Evolutionary conservation across 2,888 invertebrate genomes (phyloP), one percentile per base, ranked within the genome.

Genomic region (Cataglyphis rosenhaueri): DNA sequence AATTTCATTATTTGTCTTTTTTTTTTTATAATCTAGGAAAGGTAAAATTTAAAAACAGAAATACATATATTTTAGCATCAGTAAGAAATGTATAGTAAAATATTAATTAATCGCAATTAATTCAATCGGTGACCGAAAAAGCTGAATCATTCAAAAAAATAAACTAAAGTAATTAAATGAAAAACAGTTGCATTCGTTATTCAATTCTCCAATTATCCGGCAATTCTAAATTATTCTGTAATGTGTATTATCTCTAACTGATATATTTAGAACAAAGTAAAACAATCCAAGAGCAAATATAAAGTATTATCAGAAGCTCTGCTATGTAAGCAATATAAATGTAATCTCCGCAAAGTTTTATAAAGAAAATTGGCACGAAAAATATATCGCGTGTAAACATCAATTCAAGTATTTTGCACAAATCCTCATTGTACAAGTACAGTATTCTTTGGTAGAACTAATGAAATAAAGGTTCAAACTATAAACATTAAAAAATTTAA

Each of bases 1-100:
- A 66, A 66, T 66, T 66, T 66, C 48, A 18, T 48, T n/a, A 48
- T 48, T 48, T 35, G 18, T 62, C 10, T 25, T 25, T 66, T 55
- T 66, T 55, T n/a, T 21, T 21, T 21, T 21, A 12, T 12, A 3
- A 38, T 57, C 15, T 15, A 38, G 4, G 61, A 18, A 61, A 4
- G 15, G 12, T 3, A 8, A 5, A 57, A 59, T 48, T 48, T 29
- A 6, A 41, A 41, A 55, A 68, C n/a, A 3, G 48, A 18, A 18
- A 32, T 12, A 29, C 18, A 18, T 29, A 32, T 66, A 29, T 48
- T 68, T 15, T 48, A 48, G 0, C 18, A 48, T 18, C 10, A n/a
- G 0, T 70, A 55, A 70, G 21, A 35, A 55, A 70, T 29, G 15
- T 59, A 25, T 15, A 12, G 21, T 35, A 15, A n/a, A 64, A 64